Evolutionary conservation across 2,113 vertebrate genomes (phyloP).

Genomic region (Heterochromis multidens): DNA sequence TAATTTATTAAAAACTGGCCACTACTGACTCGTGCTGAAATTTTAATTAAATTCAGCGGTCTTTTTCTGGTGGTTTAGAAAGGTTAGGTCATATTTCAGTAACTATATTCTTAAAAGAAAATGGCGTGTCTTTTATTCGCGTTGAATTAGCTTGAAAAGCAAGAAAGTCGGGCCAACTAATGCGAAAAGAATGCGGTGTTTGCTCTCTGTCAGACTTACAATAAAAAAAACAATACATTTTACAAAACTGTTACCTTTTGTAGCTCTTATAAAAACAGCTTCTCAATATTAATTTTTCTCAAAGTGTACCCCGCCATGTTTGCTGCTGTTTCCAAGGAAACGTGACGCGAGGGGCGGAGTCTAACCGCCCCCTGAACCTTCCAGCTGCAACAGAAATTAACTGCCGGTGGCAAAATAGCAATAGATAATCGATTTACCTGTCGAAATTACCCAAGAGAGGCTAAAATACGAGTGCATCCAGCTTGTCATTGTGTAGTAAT

Average conservation of each 20-base stretch:
- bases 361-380: not conserved
- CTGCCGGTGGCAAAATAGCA: not conserved
- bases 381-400: not conserved
- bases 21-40: not conserved
- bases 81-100: not conserved
- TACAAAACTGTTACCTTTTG: not conserved
- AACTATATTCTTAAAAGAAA: not conserved
- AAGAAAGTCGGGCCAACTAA: not conserved
- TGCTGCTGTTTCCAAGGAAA: slow-evolving; percentile 62
- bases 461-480: no score
- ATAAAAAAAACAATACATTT: not conserved
- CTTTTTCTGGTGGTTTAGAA: not conserved
- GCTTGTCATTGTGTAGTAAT: not conserved
- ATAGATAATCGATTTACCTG: not conserved
- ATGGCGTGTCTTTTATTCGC: not conserved
- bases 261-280: not conserved
- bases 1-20: not conserved
- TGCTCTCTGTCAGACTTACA: not conserved
- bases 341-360: not conserved
- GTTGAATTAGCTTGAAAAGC: not conserved
- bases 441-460: not conserved
- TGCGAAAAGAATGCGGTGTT: not conserved
- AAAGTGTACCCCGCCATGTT: slow-evolving; percentile 7
- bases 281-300: not conserved
- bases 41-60: not conserved